Percentiles rank a stretch among this genome's conserved stretches.
These are phyloP conservation scores for Aix galericulata DNA, from an alignment of 2,113 vertebrate species.

Conservation along the genomic window DNA sequence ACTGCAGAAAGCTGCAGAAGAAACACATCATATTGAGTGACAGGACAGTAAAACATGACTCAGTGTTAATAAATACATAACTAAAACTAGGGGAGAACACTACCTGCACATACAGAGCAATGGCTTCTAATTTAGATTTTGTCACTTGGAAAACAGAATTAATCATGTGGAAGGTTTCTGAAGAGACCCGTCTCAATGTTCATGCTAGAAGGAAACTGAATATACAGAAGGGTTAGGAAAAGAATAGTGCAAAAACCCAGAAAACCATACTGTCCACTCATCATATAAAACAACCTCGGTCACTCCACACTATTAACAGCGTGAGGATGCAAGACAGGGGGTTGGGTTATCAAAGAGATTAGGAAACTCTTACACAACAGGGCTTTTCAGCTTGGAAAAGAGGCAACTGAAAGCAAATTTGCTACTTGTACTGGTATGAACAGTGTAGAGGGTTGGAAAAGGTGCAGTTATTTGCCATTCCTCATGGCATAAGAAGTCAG, in stretches of 20 bases:
- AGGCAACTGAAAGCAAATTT: background rate
- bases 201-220: background rate
- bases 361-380: background rate
- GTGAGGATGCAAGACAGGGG: background rate
- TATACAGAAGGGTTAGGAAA: background rate
- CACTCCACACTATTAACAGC: background rate
- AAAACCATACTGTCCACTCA: fast-evolving
- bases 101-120: background rate
- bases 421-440: background rate
- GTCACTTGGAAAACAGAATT: background rate
- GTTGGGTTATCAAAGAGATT: background rate
- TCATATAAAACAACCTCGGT: background rate
- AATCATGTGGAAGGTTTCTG: background rate
- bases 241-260: background rate
- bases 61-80: background rate
- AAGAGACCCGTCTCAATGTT: background rate
- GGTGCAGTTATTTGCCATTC: background rate
- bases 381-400: background rate
- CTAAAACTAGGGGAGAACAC: background rate
- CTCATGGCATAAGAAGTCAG: background rate
- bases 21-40: background rate
- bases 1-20: background rate
- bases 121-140: background rate
- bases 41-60: background rate
- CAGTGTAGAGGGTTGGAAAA: background rate